Percentiles rank a stretch among this genome's conserved stretches.
These are phyloP conservation scores for Camponotus vicinus DNA, from an alignment of 1,140 invertebrate genomes.

Conservation along the genomic window DNA sequence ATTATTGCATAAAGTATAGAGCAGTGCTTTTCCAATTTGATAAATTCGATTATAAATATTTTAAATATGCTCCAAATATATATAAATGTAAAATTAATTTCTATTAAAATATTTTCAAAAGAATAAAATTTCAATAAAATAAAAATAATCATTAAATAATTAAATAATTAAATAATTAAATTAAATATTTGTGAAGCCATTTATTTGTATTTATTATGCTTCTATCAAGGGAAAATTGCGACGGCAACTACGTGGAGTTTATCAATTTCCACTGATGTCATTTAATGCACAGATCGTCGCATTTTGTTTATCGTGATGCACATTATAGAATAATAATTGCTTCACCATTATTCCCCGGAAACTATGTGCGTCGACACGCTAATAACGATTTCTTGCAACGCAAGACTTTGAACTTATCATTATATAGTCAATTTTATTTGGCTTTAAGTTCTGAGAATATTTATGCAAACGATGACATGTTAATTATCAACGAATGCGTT, in stretches of 20 bases:
- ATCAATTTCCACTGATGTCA: slow-evolving; percentile 35
- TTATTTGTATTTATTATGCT: too few species aligned
- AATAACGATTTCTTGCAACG: not conserved
- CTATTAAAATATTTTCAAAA: not conserved
- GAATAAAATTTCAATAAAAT: not conserved
- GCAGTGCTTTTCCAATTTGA: not conserved
- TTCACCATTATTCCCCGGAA: slow-evolving; percentile 28
- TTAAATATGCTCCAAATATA: not conserved
- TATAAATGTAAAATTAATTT: not conserved
- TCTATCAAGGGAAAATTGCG: not conserved
- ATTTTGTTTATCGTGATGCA: slow-evolving; percentile 18
- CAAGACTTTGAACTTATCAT: slow-evolving; percentile 38
- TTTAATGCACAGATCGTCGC: not conserved
- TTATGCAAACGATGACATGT: not conserved
- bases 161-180: too few species aligned
- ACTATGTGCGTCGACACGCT: not conserved
- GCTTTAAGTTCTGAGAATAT: not conserved
- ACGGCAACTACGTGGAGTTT: not conserved
- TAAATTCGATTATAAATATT: not conserved
- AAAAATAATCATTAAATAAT: too few species aligned
- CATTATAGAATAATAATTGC: slow-evolving; percentile 24
- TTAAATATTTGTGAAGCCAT: too few species aligned
- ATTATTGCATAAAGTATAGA: not conserved
- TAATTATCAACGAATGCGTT: not conserved
- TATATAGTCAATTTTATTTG: slow-evolving; percentile 13